These are phyloP conservation scores for Helobdella robusta DNA, from an alignment of 2,888 invertebrate species.

Conservation along the genomic window DNA sequence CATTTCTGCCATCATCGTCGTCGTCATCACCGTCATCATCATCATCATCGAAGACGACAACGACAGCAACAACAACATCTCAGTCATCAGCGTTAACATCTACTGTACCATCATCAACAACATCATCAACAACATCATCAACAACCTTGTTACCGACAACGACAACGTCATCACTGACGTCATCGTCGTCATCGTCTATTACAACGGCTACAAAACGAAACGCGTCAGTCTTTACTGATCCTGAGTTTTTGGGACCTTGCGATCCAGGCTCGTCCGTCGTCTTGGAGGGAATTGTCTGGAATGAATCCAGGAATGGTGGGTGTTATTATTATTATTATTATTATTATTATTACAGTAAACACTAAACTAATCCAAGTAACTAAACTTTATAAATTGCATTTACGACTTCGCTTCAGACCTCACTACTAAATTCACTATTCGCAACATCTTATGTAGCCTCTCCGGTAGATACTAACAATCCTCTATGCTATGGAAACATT, in stretches of 20 bases:
- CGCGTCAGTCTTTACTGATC: slow-evolving; percentile 88
- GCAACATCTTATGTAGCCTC: no score
- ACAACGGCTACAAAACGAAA: slow-evolving; percentile 51
- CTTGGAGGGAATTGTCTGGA: slow-evolving; percentile 95
- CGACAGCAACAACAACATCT: not conserved
- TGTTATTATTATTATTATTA: slow-evolving; percentile 10
- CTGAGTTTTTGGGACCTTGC: slow-evolving; percentile 91
- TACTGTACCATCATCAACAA: not conserved
- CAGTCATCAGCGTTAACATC: not conserved
- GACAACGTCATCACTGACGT: no score
- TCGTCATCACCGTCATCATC: not conserved
- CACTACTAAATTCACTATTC: no score
- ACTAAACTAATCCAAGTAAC: not conserved
- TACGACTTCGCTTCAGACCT: no score
- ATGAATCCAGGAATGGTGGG: slow-evolving; percentile 71
- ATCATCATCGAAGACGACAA: not conserved
- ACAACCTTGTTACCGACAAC: no score
- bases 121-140: not conserved
- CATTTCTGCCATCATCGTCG: not conserved
- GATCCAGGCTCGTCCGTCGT: slow-evolving; percentile 94
- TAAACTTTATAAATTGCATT: no score
- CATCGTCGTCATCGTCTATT: no score
- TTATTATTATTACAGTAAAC: not conserved
- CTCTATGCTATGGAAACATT: not conserved
- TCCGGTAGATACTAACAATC: no score